Evolutionary conservation across 2,113 vertebrate species (phyloP).

Genomic region (Nycticryphes semicollaris): DNA sequence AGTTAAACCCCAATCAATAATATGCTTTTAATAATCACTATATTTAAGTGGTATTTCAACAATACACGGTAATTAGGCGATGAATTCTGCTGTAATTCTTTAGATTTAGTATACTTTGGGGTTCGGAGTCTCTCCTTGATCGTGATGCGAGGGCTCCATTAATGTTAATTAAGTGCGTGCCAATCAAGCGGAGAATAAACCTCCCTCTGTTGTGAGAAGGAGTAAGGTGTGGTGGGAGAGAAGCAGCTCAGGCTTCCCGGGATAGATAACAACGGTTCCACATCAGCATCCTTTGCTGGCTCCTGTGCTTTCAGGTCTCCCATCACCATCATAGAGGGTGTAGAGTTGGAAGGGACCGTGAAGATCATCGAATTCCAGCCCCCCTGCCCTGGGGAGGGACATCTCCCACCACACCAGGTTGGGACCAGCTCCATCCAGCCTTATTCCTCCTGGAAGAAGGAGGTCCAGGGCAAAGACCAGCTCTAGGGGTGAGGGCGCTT

Average conservation of each 20-base stretch:
- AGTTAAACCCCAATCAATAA: slow-evolving; percentile 70
- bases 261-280: background rate
- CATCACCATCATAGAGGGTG: too few relatives aligned
- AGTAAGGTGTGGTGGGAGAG: background rate
- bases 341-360: too few relatives aligned
- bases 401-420: too few relatives aligned
- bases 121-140: slow-evolving; percentile 64
- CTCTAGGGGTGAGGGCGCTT: background rate
- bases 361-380: too few relatives aligned
- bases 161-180: slow-evolving; percentile 40
- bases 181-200: slow-evolving; percentile 56
- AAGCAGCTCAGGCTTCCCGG: background rate
- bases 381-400: too few relatives aligned
- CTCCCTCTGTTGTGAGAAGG: background rate
- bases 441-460: background rate
- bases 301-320: too few relatives aligned
- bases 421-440: too few relatives aligned
- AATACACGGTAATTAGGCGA: slow-evolving; percentile 67
- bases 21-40: slow-evolving; percentile 70
- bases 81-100: slow-evolving; percentile 66
- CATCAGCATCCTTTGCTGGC: background rate
- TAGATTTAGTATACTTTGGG: slow-evolving; percentile 59
- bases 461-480: background rate
- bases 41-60: slow-evolving; percentile 70
- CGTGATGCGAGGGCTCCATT: slow-evolving; percentile 29